Percentiles rank a stretch among this genome's conserved stretches.
Conservation (phyloP, 1,140 invertebrate genomes). For the Drosophila arawakana region DNA sequence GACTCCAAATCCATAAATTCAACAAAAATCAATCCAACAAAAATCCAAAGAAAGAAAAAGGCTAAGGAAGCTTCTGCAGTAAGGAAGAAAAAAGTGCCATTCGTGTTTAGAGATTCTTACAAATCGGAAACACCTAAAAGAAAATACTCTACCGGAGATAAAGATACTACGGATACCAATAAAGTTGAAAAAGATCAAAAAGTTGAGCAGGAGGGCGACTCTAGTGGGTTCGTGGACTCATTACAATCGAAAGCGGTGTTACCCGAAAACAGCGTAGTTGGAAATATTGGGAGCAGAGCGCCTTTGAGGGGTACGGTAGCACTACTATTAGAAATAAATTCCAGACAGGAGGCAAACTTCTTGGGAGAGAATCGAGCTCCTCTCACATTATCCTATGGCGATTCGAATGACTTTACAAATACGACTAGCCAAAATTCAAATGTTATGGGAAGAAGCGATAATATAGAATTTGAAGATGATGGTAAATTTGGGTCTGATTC, state of each 20-base stretch:
- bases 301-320: constrained; percentile 18
- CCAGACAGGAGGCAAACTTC: not conserved
- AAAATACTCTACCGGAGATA: no score
- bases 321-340: not conserved
- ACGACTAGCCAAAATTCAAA: not conserved
- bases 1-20: not conserved
- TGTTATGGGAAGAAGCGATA: not conserved
- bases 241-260: not conserved
- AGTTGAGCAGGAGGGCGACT: no score
- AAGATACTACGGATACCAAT: not conserved
- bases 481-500: not conserved
- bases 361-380: not conserved
- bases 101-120: no score
- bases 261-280: not conserved
- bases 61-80: not conserved
- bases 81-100: no score
- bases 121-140: no score
- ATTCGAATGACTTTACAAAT: not conserved
- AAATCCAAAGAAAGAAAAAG: not conserved
- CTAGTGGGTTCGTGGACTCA: no score
- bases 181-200: not conserved
- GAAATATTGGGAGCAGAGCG: not conserved
- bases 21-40: no score
- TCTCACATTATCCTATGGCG: not conserved
- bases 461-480: not conserved